phyloP scores from a whole-genome alignment of 2,888 invertebrate species.

The Napeogenes sylphis region DNA sequence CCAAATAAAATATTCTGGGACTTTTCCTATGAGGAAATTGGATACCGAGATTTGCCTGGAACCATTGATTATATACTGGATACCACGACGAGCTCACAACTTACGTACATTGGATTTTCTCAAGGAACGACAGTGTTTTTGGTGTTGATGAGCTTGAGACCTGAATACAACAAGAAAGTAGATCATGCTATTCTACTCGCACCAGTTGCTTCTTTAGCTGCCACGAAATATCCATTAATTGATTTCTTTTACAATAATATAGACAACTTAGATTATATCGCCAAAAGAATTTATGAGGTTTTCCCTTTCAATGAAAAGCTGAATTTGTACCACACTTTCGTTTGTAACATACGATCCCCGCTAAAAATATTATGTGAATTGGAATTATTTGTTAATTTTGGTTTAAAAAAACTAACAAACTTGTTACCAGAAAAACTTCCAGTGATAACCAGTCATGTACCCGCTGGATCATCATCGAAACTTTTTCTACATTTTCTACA shows the following conservation, averaged over 20 bases:
- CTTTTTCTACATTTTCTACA: slow-evolving; percentile 61
- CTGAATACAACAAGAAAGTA: slow-evolving; percentile 61
- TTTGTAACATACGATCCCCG: slow-evolving; percentile 44
- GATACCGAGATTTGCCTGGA: slow-evolving; percentile 58
- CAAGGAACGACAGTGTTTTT: slow-evolving; percentile 65
- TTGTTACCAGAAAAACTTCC: slow-evolving; percentile 50
- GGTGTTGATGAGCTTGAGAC: slow-evolving; percentile 56
- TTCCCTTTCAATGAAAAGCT: slow-evolving; percentile 44
- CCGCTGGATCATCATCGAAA: slow-evolving; percentile 57
- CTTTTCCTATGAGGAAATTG: slow-evolving; percentile 68
- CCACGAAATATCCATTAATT: slow-evolving; percentile 51
- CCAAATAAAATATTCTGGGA: slow-evolving; percentile 55
- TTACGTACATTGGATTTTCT: slow-evolving; percentile 66
- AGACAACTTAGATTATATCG: slow-evolving; percentile 37
- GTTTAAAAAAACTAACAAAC: slow-evolving; percentile 49
- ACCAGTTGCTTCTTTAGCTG: slow-evolving; percentile 57
- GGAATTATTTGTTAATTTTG: slow-evolving; percentile 53
- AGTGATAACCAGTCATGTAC: slow-evolving; percentile 57
- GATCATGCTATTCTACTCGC: slow-evolving; percentile 59
- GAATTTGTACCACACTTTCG: slow-evolving; percentile 49
- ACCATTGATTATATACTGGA: slow-evolving; percentile 57
- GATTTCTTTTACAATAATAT: slow-evolving; percentile 45
- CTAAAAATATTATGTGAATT: slow-evolving; percentile 50
- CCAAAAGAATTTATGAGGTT: slow-evolving; percentile 49
- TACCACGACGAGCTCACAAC: slow-evolving; percentile 41